phyloP scores from a whole-genome alignment of 2,113 vertebrate genomes.

The Pycnonotus jocosus region DNA sequence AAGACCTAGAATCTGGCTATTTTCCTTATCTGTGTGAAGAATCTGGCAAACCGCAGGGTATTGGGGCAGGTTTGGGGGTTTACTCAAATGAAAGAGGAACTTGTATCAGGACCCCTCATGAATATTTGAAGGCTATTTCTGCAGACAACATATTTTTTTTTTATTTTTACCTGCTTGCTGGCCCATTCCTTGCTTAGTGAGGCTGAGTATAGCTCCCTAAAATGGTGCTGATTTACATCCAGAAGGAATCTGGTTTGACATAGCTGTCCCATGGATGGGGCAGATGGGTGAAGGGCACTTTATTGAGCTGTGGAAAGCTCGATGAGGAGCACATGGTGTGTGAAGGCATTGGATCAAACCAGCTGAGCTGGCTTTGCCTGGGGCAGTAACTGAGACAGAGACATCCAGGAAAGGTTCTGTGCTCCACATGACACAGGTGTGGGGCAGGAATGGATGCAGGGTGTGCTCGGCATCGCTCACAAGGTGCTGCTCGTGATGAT shows the following conservation, averaged over 20 bases:
- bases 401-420: neutral
- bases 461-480: neutral
- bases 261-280: neutral
- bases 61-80: neutral
- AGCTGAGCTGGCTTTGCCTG: neutral
- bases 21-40: neutral
- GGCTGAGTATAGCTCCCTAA: neutral
- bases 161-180: neutral
- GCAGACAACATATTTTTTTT: neutral
- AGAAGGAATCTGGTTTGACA: neutral
- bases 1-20: neutral
- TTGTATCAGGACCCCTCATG: neutral
- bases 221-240: neutral
- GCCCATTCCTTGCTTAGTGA: neutral
- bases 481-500: neutral
- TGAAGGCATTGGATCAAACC: neutral
- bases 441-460: neutral
- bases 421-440: neutral
- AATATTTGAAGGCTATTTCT: neutral
- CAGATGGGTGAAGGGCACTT: neutral
- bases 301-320: neutral
- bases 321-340: neutral
- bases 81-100: neutral
- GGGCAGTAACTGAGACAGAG: neutral
- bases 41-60: neutral